These are phyloP conservation scores for Oncorhynchus masou DNA, from an alignment of 2,113 vertebrate species.

Conservation along the genomic window DNA sequence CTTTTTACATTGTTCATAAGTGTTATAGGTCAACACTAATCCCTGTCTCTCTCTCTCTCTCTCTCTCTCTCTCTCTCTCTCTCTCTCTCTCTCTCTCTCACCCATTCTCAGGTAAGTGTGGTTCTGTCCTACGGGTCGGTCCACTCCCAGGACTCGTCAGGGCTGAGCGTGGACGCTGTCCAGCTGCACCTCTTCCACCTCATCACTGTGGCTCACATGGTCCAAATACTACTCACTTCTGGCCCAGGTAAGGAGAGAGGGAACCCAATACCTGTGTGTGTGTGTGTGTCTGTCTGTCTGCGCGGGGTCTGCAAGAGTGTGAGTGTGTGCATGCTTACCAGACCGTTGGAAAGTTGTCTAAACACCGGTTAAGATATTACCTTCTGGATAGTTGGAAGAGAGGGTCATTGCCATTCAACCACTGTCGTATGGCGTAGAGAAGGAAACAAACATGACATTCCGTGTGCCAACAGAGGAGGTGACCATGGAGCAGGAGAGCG, in stretches of 20 bases:
- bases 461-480: constrained; percentile 57
- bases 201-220: constrained; percentile 87
- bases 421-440: no score
- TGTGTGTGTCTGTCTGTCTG: no score
- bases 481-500: constrained; percentile 89
- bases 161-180: constrained; percentile 77
- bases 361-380: no score
- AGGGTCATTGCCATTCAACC: no score
- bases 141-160: constrained; percentile 87
- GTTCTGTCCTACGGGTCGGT: constrained; percentile 85
- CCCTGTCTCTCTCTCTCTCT: no score
- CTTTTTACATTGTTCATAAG: no score
- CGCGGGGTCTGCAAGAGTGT: not conserved
- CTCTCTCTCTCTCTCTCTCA: no score
- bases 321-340: not conserved
- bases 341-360: not conserved
- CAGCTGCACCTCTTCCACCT: constrained; percentile 93
- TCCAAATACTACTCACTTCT: constrained; percentile 91
- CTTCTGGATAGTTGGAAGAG: no score
- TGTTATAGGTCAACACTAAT: no score
- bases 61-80: no score
- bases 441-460: no score
- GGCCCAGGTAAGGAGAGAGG: constrained; percentile 73
- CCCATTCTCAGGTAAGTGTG: constrained; percentile 79
- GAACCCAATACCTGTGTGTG: no score